A percentile compares a stretch with the other conserved stretches of the same genome.
These are phyloP conservation scores for Gibbula magus DNA, from an alignment of 2,888 invertebrate species.

Conservation along the genomic window DNA sequence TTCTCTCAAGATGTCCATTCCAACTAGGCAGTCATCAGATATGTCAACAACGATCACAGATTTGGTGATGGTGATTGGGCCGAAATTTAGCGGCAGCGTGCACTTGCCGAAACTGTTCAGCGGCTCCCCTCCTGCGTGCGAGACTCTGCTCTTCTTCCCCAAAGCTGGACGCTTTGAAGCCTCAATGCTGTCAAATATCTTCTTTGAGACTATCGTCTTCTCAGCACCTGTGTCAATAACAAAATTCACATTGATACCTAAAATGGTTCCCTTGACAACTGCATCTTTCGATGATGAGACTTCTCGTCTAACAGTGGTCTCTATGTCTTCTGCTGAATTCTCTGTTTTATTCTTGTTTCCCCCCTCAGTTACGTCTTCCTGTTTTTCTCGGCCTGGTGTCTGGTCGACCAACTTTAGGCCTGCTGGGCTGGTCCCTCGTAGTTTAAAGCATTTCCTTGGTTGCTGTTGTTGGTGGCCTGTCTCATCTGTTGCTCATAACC, in stretches of 20 bases:
- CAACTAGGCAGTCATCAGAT: constrained; percentile 36
- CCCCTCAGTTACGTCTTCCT: neutral
- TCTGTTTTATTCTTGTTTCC: neutral
- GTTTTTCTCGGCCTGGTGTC: neutral
- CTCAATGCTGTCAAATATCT: constrained; percentile 23
- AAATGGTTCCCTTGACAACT: constrained; percentile 23
- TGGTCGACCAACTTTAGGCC: too few relatives aligned
- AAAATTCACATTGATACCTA: constrained; percentile 16
- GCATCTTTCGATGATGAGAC: neutral
- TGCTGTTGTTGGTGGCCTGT: neutral
- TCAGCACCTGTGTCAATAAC: constrained; percentile 19
- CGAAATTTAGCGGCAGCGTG: constrained; percentile 21
- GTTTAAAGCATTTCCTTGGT: too few relatives aligned
- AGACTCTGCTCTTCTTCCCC: neutral
- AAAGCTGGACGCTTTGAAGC: neutral
- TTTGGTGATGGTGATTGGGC: neutral
- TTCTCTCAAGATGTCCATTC: constrained; percentile 34
- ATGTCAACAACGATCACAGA: constrained; percentile 37
- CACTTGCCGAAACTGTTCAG: constrained; percentile 28
- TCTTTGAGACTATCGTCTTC: constrained; percentile 13
- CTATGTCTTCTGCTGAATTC: too few relatives aligned
- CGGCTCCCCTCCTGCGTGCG: constrained; percentile 15
- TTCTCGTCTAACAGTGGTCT: neutral
- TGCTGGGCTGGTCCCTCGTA: too few relatives aligned
- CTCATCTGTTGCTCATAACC: neutral